phyloP scores from a whole-genome alignment of 2,113 vertebrate genomes.

The Esox niger region DNA sequence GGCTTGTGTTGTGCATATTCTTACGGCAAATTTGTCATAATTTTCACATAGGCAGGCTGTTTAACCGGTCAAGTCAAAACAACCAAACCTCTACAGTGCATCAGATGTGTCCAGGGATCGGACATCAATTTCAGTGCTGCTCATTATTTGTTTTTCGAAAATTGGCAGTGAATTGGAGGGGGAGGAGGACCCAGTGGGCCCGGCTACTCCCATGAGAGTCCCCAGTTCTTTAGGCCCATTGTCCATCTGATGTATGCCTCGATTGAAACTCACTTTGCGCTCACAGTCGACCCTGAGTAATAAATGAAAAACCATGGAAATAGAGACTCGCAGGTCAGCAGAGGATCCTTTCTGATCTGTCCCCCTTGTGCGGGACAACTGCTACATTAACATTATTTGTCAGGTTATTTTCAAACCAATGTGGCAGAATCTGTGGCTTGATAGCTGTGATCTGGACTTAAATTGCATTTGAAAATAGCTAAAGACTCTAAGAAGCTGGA shows the following conservation, averaged over 20 bases:
- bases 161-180: not conserved
- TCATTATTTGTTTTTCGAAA: not conserved
- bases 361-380: not conserved
- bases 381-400: not conserved
- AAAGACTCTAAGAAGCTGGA: not conserved
- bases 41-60: too few species aligned
- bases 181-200: too few species aligned
- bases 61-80: too few species aligned
- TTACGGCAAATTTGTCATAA: too few species aligned
- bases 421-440: not conserved
- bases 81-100: not conserved
- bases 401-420: not conserved
- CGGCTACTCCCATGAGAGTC: too few species aligned
- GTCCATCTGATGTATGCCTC: too few species aligned
- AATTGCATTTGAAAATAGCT: not conserved
- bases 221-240: too few species aligned
- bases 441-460: not conserved
- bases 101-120: conserved; percentile 1
- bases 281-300: too few species aligned
- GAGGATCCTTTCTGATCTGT: not conserved
- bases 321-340: not conserved
- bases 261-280: too few species aligned
- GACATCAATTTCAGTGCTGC: not conserved
- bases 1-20: too few species aligned
- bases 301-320: too few species aligned